These are phyloP conservation scores for Stenodera caucasica DNA, from an alignment of 2,888 invertebrate species.

Conservation along the genomic window DNA sequence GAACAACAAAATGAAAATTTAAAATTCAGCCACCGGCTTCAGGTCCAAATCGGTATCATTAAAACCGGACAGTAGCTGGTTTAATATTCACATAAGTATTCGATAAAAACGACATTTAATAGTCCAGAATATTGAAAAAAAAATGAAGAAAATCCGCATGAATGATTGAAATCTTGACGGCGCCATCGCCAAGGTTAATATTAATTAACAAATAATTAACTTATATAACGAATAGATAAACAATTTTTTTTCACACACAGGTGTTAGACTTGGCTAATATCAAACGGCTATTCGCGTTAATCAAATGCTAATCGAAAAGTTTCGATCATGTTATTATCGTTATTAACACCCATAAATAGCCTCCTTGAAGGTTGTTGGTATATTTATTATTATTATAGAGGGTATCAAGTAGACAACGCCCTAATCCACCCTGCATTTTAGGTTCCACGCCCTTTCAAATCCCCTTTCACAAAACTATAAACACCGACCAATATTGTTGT, in stretches of 20 bases:
- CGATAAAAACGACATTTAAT: background rate
- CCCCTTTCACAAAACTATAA: conserved; percentile 23
- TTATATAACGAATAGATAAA: background rate
- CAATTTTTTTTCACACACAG: background rate
- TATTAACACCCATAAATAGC: background rate
- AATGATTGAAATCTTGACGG: background rate
- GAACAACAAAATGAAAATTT: no score
- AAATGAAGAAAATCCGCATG: background rate
- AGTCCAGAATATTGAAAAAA: background rate
- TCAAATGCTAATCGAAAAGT: no score
- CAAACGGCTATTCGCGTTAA: no score
- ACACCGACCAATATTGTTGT: background rate
- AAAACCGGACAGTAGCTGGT: background rate
- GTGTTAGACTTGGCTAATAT: background rate
- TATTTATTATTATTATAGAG: conserved; percentile 20
- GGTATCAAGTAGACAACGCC: conserved; percentile 29
- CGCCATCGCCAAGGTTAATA: background rate
- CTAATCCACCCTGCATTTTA: conserved; percentile 38
- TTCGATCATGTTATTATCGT: background rate
- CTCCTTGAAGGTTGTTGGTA: background rate
- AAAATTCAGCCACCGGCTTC: no score
- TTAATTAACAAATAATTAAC: background rate
- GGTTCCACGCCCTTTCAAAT: conserved; percentile 30
- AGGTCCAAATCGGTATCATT: background rate
- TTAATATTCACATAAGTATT: background rate